Conservation (phyloP, 2,888 invertebrate species). For the Adelphocoris suturalis region DNA sequence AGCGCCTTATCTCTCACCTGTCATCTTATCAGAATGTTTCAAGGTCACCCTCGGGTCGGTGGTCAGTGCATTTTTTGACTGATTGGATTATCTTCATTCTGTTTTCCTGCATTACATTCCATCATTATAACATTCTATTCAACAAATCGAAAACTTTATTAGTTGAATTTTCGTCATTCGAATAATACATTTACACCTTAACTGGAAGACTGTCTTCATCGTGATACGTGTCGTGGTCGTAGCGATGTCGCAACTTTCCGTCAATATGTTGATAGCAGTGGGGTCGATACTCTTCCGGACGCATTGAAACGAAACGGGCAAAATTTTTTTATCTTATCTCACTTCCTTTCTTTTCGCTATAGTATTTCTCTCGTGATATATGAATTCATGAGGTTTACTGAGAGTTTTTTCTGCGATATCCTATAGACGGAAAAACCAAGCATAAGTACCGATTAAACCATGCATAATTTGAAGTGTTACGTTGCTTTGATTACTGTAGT, state of each 20-base stretch:
- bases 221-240: not conserved
- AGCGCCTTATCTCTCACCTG: conserved; percentile 19
- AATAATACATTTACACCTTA: no score
- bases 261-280: conserved; percentile 41
- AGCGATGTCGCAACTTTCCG: conserved; percentile 28
- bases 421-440: not conserved
- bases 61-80: not conserved
- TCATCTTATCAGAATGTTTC: not conserved
- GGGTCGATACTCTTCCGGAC: conserved; percentile 59
- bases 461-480: not conserved
- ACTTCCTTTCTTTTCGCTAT: conserved; percentile 34
- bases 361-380: not conserved
- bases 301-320: conserved; percentile 17
- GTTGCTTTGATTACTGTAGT: not conserved
- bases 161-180: no score
- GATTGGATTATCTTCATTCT: not conserved
- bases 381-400: not conserved
- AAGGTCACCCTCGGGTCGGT: not conserved
- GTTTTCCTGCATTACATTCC: not conserved
- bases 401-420: not conserved
- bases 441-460: not conserved
- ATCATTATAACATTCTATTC: no score
- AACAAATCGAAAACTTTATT: no score
- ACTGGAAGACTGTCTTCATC: not conserved
- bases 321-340: conserved; percentile 41